phyloP scores from a whole-genome alignment of 2,113 vertebrate genomes.

The Saimiri boliviensis region DNA sequence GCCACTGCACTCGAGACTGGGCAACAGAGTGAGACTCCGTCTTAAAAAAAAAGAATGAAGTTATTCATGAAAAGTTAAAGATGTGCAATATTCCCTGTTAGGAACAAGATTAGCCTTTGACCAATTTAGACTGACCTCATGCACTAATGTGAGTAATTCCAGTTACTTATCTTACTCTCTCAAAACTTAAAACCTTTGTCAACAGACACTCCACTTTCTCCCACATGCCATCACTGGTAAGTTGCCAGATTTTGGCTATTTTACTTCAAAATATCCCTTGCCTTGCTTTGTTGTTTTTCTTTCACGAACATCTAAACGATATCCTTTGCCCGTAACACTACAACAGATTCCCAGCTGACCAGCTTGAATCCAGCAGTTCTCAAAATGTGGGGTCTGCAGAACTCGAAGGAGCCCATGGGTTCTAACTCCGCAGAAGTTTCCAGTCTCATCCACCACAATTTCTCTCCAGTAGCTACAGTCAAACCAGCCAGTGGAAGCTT shows the following conservation, averaged over 20 bases:
- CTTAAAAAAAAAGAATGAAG: not conserved
- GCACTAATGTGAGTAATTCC: not conserved
- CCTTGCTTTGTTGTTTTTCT: not conserved
- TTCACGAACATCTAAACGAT: not conserved
- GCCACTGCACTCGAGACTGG: no score
- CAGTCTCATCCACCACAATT: not conserved
- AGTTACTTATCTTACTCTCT: not conserved
- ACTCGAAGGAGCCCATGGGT: rapidly evolving
- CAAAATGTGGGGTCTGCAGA: not conserved
- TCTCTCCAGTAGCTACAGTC: not conserved
- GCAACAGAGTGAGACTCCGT: no score
- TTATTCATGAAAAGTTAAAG: not conserved
- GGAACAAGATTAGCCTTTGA: not conserved
- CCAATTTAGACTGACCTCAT: not conserved
- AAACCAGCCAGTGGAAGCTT: not conserved
- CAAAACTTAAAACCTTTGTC: not conserved
- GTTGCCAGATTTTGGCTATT: not conserved
- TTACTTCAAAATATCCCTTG: not conserved
- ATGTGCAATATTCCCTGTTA: not conserved
- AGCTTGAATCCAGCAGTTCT: not conserved
- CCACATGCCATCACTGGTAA: not conserved
- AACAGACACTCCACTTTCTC: not conserved
- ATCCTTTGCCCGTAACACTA: not conserved
- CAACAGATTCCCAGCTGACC: not conserved
- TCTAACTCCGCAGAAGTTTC: not conserved